phyloP scores from a whole-genome alignment of 2,888 invertebrate genomes.

The Nomada hirtipes region DNA sequence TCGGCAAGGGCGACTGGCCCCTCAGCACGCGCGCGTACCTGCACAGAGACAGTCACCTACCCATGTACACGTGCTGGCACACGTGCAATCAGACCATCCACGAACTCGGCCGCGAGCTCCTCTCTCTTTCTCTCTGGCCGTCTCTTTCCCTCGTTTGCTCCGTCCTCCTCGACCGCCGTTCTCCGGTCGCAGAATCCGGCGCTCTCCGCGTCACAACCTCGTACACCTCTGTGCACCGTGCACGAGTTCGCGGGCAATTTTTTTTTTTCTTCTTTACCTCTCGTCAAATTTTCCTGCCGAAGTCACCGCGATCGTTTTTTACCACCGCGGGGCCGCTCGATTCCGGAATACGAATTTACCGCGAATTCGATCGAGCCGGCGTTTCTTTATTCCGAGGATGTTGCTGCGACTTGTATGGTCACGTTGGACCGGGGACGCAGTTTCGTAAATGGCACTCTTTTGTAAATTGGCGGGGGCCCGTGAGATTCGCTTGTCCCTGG shows the following conservation, averaged over 20 bases:
- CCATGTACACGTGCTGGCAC: conserved; percentile 63
- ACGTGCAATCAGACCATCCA: conserved; percentile 71
- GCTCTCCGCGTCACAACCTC: conserved; percentile 51
- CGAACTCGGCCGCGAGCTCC: conserved; percentile 62
- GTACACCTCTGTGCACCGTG: conserved; percentile 23
- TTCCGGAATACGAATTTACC: conserved; percentile 26
- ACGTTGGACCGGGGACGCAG: no score
- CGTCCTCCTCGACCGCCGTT: conserved; percentile 55
- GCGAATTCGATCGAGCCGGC: conserved; percentile 6
- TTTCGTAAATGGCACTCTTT: conserved; percentile 2
- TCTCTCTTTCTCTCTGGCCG: conserved; percentile 39
- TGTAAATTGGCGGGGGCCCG: background rate
- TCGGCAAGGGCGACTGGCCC: conserved; percentile 84
- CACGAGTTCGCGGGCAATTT: background rate
- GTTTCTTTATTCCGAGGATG: background rate
- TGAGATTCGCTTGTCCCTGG: background rate
- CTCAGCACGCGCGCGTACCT: conserved; percentile 73
- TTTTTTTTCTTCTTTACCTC: background rate
- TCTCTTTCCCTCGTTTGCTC: background rate
- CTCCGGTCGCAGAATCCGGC: conserved; percentile 64
- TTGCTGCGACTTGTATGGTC: conserved; percentile 3
- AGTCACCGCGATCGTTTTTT: background rate
- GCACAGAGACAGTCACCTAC: conserved; percentile 39
- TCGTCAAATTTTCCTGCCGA: background rate
- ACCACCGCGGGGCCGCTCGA: conserved; percentile 2